Evolutionary conservation across 2,888 invertebrate genomes (phyloP).

Genomic region (Drosophila ezoana): DNA sequence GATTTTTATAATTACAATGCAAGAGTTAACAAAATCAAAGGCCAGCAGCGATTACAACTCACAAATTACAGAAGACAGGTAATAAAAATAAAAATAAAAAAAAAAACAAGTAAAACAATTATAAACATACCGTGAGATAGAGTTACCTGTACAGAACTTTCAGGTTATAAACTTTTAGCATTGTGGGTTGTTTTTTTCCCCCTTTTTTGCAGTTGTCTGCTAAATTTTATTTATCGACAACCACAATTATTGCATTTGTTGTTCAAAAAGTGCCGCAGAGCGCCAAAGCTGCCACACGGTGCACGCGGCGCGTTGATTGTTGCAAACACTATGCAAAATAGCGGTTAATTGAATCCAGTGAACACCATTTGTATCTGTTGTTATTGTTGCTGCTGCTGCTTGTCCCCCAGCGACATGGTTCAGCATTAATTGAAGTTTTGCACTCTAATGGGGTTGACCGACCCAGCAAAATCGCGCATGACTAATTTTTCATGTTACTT

Average conservation of each 20-base stretch:
- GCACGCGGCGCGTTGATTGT: slow-evolving; percentile 19
- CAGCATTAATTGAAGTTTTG: slow-evolving; percentile 76
- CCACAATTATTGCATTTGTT: slow-evolving; percentile 66
- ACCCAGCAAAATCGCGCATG: slow-evolving; percentile 65
- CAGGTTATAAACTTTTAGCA: slow-evolving; percentile 27
- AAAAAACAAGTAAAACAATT: slow-evolving; percentile 27
- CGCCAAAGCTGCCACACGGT: slow-evolving; percentile 26
- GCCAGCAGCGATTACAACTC: slow-evolving; percentile 61
- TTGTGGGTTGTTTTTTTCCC: slow-evolving; percentile 11
- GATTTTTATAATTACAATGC: slow-evolving; percentile 41
- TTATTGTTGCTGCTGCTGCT: slow-evolving; percentile 30
- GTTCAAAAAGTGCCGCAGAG: slow-evolving; percentile 26
- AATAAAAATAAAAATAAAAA: slow-evolving; percentile 5
- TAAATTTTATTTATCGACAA: slow-evolving; percentile 47
- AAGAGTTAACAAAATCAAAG: slow-evolving; percentile 56
- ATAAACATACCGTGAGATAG: slow-evolving; percentile 24
- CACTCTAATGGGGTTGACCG: slow-evolving; percentile 66
- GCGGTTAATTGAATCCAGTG: slow-evolving; percentile 81
- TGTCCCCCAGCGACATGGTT: slow-evolving; percentile 37
- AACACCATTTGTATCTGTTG: slow-evolving; percentile 55
- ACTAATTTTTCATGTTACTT: slow-evolving; percentile 69
- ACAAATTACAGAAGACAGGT: slow-evolving; percentile 58
- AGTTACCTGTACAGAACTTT: slow-evolving; percentile 21
- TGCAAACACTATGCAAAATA: slow-evolving; percentile 65
- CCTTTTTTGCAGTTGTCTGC: slow-evolving; percentile 29